A percentile compares a stretch with the other conserved stretches of the same genome.
Conservation (phyloP, 2,797 vertebrate genomes). For the Squalus acanthias region DNA sequence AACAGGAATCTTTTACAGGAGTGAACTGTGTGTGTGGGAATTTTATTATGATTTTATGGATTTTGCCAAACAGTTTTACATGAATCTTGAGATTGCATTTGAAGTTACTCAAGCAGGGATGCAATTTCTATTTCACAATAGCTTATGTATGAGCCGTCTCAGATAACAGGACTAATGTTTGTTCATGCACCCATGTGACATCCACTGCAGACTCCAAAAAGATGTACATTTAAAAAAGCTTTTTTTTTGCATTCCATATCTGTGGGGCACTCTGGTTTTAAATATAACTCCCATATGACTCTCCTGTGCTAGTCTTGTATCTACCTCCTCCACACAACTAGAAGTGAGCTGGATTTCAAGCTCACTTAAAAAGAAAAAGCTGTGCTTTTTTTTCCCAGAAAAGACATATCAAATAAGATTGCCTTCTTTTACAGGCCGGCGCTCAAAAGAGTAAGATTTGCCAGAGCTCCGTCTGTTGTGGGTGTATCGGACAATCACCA, state of each 20-base stretch:
- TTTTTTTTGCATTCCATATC: background rate
- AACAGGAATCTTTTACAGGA: conserved; percentile 15
- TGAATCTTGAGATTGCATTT: background rate
- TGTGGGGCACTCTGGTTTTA: background rate
- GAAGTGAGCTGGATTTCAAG: background rate
- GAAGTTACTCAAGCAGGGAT: background rate
- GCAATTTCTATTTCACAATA: background rate
- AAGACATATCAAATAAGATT: background rate
- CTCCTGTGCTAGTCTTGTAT: background rate
- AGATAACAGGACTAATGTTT: background rate
- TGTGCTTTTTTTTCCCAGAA: background rate
- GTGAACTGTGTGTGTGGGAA: conserved; percentile 17
- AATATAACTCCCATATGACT: background rate
- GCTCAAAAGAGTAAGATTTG: background rate
- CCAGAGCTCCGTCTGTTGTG: background rate
- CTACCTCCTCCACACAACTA: background rate
- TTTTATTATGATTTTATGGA: conserved; percentile 18
- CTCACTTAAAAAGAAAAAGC: background rate
- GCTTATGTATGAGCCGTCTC: background rate
- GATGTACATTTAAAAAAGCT: background rate
- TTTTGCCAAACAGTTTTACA: background rate
- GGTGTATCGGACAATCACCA: background rate
- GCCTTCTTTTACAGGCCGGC: background rate
- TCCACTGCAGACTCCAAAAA: background rate
- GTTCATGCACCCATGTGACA: background rate